A percentile compares a stretch with the other conserved stretches of the same genome.
Conservation (phyloP, 2,888 invertebrate genomes). For the Scelioninae gen. 2 region DNA sequence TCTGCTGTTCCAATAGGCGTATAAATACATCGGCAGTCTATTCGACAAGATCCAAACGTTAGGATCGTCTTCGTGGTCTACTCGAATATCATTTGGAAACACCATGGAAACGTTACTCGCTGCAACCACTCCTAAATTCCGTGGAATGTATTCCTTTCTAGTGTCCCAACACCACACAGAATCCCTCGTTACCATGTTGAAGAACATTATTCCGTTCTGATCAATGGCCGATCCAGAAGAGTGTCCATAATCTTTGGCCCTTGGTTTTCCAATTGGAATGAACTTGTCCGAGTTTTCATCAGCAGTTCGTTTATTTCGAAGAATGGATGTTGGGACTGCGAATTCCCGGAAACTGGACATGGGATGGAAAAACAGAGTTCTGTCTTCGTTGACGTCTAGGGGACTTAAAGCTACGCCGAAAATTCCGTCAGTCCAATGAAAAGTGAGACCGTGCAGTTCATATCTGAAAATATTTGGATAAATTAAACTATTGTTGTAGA, state of each 20-base stretch:
- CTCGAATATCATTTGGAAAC: constrained; percentile 88
- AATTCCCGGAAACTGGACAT: constrained; percentile 90
- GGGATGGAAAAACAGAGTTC: constrained; percentile 86
- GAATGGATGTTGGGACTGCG: constrained; percentile 81
- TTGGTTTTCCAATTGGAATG: constrained; percentile 70
- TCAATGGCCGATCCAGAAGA: constrained; percentile 86
- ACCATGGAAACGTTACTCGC: constrained; percentile 80
- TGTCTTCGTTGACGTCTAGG: constrained; percentile 76
- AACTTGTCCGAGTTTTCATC: constrained; percentile 69
- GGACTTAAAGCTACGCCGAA: constrained; percentile 86
- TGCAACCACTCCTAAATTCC: constrained; percentile 81
- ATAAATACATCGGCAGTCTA: constrained; percentile 84
- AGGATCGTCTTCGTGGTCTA: constrained; percentile 83
- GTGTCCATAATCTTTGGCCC: constrained; percentile 78
- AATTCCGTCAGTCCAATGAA: constrained; percentile 89
- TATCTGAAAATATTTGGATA: constrained; percentile 75
- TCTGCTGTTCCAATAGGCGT: constrained; percentile 79
- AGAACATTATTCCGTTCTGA: constrained; percentile 84
- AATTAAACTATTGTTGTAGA: neutral
- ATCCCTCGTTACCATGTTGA: constrained; percentile 85
- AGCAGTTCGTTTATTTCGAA: constrained; percentile 78
- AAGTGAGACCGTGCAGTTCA: constrained; percentile 84
- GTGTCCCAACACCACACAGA: constrained; percentile 89
- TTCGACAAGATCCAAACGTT: constrained; percentile 88
- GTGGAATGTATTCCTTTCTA: constrained; percentile 80